Evolutionary conservation across 2,888 invertebrate species (phyloP).

Genomic region (Tenthredo amoena): DNA sequence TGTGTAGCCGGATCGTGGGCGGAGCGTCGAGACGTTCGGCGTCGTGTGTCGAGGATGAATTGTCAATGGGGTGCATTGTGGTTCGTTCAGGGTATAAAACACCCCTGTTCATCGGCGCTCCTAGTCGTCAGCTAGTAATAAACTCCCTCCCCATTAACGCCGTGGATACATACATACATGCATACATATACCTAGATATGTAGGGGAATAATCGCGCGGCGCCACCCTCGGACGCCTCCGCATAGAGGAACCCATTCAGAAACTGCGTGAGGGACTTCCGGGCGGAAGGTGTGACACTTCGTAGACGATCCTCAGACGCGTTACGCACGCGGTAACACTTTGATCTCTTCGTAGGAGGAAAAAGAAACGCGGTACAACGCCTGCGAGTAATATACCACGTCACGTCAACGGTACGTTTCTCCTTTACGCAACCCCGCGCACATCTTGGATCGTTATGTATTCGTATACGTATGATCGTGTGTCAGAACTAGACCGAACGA

Average conservation of each 20-base stretch:
- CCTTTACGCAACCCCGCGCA: not conserved
- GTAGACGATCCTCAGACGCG: not conserved
- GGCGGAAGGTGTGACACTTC: conserved; percentile 38
- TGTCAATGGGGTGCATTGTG: conserved; percentile 51
- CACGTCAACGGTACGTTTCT: conserved; percentile 16
- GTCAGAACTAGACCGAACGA: not conserved
- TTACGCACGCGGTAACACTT: conserved; percentile 28
- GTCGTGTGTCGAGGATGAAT: conserved; percentile 68
- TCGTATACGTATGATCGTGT: not conserved
- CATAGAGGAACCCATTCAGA: conserved; percentile 44
- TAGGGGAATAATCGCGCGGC: conserved; percentile 28
- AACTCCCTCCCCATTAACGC: conserved; percentile 47
- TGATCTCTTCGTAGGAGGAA: not conserved
- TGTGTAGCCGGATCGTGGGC: conserved; percentile 76
- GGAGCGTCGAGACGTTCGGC: conserved; percentile 74
- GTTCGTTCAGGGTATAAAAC: conserved; percentile 43
- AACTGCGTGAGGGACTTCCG: conserved; percentile 24
- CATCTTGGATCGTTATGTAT: conserved; percentile 30
- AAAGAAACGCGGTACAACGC: conserved; percentile 4
- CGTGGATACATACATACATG: not conserved
- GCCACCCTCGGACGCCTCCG: conserved; percentile 48
- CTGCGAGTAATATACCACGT: conserved; percentile 33
- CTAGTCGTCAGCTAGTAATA: conserved; percentile 37
- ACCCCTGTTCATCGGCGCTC: conserved; percentile 17
- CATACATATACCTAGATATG: too few species aligned